These are phyloP conservation scores for Drosophila colorata DNA, from an alignment of 2,888 invertebrate species.

Conservation along the genomic window DNA sequence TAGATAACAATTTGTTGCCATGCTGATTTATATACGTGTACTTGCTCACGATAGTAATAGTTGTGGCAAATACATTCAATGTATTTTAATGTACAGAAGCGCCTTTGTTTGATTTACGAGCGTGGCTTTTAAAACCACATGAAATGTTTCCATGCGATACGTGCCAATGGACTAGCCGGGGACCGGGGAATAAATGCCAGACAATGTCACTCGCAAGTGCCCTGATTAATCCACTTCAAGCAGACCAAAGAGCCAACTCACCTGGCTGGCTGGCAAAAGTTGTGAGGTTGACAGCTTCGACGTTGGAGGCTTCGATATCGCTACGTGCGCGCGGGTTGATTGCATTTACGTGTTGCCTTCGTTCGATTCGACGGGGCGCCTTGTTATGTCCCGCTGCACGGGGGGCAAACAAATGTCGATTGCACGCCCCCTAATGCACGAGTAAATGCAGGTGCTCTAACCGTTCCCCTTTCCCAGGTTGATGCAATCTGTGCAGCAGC, in stretches of 20 bases:
- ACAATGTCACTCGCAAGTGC: slow-evolving; percentile 41
- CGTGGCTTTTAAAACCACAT: slow-evolving; percentile 38
- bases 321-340: slow-evolving; percentile 68
- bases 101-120: slow-evolving; percentile 51
- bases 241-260: slow-evolving; percentile 12
- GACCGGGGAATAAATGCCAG: slow-evolving; percentile 10
- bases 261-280: slow-evolving; percentile 1
- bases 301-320: slow-evolving; percentile 54
- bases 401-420: slow-evolving; percentile 14
- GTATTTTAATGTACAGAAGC: slow-evolving; percentile 14
- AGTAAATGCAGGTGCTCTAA: slow-evolving; percentile 9
- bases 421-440: slow-evolving; percentile 19
- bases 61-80: slow-evolving; percentile 24
- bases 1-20: slow-evolving; percentile 38
- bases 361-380: background rate
- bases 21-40: slow-evolving; percentile 15
- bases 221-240: slow-evolving; percentile 75
- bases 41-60: slow-evolving; percentile 18
- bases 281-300: slow-evolving; percentile 40
- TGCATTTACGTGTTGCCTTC: slow-evolving; percentile 71
- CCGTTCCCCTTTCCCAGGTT: background rate
- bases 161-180: slow-evolving; percentile 45
- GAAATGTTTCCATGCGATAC: slow-evolving; percentile 53
- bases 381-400: background rate
- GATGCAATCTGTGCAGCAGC: slow-evolving; percentile 2